Evolutionary conservation across 2,888 invertebrate genomes (phyloP).

Genomic region (Eurytoma californica): DNA sequence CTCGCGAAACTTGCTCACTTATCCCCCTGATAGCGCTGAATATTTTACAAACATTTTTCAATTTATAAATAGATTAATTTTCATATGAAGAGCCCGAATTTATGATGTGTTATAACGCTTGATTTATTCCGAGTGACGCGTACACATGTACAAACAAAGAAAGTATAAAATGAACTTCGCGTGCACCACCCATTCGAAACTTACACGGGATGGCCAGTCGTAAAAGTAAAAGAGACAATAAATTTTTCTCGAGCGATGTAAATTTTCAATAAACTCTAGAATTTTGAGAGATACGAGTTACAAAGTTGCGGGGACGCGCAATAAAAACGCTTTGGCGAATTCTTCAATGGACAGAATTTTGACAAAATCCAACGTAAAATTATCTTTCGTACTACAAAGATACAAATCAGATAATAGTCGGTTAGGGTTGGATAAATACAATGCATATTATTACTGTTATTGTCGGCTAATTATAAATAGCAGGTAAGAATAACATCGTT

Average conservation of each 20-base stretch:
- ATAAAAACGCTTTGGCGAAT: too few species aligned
- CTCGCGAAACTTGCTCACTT: slow-evolving; percentile 10
- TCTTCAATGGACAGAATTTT: too few species aligned
- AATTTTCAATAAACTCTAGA: too few species aligned
- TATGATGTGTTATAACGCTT: slow-evolving; percentile 12
- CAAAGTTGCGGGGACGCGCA: background rate
- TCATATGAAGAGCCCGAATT: background rate
- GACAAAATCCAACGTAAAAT: too few species aligned
- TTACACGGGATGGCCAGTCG: too few species aligned
- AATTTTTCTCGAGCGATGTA: background rate
- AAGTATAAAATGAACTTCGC: too few species aligned
- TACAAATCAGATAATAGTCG: background rate
- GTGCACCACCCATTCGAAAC: too few species aligned
- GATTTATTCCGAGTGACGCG: background rate
- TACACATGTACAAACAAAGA: too few species aligned
- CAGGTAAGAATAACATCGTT: slow-evolving; percentile 29
- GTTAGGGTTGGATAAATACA: background rate
- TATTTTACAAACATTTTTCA: background rate
- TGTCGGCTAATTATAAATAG: slow-evolving; percentile 34
- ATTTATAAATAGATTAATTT: background rate
- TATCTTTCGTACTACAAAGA: background rate
- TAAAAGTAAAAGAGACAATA: background rate
- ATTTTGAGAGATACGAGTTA: background rate
- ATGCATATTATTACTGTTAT: background rate
- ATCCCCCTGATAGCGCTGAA: slow-evolving; percentile 31